These are phyloP conservation scores for Phyto melanocephala DNA, from an alignment of 2,888 invertebrate species.

Conservation along the genomic window DNA sequence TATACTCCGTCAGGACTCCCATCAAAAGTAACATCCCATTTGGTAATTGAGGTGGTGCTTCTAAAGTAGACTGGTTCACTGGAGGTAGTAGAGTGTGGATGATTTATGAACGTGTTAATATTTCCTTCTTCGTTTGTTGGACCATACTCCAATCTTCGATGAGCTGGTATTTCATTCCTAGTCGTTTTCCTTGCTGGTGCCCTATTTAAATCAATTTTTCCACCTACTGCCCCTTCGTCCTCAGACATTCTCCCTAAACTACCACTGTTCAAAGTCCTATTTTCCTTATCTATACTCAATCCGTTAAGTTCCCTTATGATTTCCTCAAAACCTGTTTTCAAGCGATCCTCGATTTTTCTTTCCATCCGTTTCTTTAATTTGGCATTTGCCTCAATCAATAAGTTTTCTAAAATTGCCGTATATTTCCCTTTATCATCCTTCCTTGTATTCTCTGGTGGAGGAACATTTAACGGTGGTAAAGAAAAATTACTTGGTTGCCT, in stretches of 20 bases:
- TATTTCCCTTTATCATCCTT: no score
- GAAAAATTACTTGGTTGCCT: no score
- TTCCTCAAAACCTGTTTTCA: not conserved
- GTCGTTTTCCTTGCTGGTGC: no score
- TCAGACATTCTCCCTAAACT: not conserved
- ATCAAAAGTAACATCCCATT: not conserved
- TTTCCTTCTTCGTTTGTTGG: not conserved
- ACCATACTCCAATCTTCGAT: not conserved
- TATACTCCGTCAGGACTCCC: not conserved
- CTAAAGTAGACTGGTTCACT: not conserved
- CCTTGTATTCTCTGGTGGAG: no score
- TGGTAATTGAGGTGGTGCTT: not conserved
- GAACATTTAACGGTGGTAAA: no score
- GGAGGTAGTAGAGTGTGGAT: no score
- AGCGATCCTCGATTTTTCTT: not conserved
- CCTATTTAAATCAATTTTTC: not conserved
- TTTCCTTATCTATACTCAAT: not conserved
- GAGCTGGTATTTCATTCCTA: not conserved
- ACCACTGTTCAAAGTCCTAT: no score
- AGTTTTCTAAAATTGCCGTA: no score
- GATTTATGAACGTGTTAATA: not conserved
- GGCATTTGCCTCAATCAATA: no score
- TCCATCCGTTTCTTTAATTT: not conserved
- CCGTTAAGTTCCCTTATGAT: not conserved
- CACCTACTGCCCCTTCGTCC: not conserved